Base-by-base conservation (phyloP, 1,140 invertebrate species). In the Cecropterus lyciades region DNA sequence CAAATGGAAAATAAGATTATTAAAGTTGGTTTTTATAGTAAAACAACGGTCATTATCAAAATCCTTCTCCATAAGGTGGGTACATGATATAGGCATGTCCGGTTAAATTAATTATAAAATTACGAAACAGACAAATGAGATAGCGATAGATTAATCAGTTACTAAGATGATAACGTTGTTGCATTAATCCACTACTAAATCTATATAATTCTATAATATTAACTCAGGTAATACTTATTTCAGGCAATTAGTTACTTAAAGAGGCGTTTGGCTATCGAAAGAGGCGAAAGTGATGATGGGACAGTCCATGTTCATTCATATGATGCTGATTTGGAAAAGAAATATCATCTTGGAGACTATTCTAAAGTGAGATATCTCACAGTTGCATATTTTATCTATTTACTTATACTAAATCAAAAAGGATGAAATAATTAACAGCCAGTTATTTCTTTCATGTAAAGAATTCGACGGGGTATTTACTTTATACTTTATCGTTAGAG, bases 201-300 rank as follows among this genome's bases (percentile, higher is more conserved):
- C n/a, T 48, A 10, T 24, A 11, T 20, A 48, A 24, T 48, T 17
- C 46, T 48, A 24, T 48, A 11, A 2, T 20, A 1, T 2, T 10
- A 17, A 48, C 9, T 1, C 7, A 0, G 24, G 17, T 6, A 7
- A 64, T 13, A 42, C 20, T 24, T 24, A 65, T 76, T 80, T 74
- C 51, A 91, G 85, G 57, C 82, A 13, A 65, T 75, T 8, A 73
- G 43, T 11, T 75, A 86, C 24, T 5, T 82, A 7, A 79, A 78
- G 20, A 64, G 77, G 0, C 45, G 75, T 9, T 67, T 82, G 30
- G 78, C 79, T 3, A 62, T 81, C 0, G 83, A 89, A 49, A 91
- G 89, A 57, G 94, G 93, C 8, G 77, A 91, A 40, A 93, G 91
- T 55, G 91, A 92, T 0, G 92, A 87, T 45, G 86, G 86, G 0